Conservation (phyloP, 2,797 vertebrate genomes). For the Rhynchonycteris naso region DNA sequence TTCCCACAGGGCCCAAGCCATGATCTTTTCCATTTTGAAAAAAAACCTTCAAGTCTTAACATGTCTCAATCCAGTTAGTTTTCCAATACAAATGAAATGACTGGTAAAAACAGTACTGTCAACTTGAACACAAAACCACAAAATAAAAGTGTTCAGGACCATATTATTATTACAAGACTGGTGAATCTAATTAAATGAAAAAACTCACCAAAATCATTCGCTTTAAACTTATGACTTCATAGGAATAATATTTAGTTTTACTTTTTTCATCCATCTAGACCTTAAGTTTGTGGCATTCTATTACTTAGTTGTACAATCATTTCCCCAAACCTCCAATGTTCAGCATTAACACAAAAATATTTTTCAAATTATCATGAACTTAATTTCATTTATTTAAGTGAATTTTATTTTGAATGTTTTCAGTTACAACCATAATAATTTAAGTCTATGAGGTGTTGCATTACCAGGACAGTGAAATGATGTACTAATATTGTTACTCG, state of each 20-base stretch:
- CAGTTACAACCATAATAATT: constrained; percentile 31
- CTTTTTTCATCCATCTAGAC: background rate
- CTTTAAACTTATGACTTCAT: background rate
- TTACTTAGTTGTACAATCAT: constrained; percentile 1
- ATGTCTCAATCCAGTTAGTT: constrained; percentile 9
- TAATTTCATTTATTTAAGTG: background rate
- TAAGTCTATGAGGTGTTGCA: background rate
- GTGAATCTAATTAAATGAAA: background rate
- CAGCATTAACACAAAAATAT: constrained; percentile 16
- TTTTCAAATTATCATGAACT: background rate
- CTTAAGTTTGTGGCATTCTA: constrained; percentile 24
- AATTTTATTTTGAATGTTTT: constrained; percentile 54
- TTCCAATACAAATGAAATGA: background rate
- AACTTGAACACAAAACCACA: background rate
- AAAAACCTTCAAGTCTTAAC: constrained; percentile 20
- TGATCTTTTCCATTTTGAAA: constrained; percentile 45
- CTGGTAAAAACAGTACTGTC: background rate
- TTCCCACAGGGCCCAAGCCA: background rate
- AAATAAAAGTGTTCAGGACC: background rate
- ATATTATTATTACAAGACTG: background rate
- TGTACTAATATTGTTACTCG: background rate
- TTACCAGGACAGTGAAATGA: background rate
- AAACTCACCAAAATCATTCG: background rate
- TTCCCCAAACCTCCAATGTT: constrained; percentile 31
- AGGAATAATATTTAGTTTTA: background rate